Evolutionary conservation across 2,797 vertebrate genomes (phyloP), one percentile per base, ranked within the genome.

Genomic region (Sandelia bainsii): DNA sequence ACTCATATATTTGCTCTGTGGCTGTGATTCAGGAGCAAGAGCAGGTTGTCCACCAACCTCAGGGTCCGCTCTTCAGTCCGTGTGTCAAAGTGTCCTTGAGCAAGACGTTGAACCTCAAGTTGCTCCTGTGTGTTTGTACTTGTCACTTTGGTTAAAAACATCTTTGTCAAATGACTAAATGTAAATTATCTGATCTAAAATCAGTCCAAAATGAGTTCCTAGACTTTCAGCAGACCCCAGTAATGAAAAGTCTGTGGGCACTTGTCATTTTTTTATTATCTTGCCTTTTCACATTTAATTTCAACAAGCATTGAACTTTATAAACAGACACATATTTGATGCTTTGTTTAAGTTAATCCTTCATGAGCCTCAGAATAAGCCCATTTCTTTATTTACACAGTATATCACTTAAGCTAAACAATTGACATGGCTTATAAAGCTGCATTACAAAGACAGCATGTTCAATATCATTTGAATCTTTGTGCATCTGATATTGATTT

Each of bases 401-500:
- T 87, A 23, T 54, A 84, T 82, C 78, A 87, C 74, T 81, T 82
- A 54, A 83, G 62, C 39, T 56, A 79, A 88, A 84, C 75, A 73
- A 85, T 81, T 89, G 86, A 82, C 84, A 92, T 73, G 84, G 80
- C 75, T 78, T 50, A 75, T 84, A 74, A 81, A 87, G 70, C 71
- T 73, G 54, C 45, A 50, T 51, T 81, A 65, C 71, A 75, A 76
- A 72, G 62, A 89, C 87, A 84, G 77, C 83, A 69, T 85, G 80
- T 82, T 88, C 83, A 82, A 85, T 90, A 87, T 81, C 59, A 90
- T 91, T 87, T 89, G 84, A 90, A 90, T 90, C 79, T 85, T 63
- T 83, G 77, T 84, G 72, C 81, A 87, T 90, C 77, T 91, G 63
- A 76, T 89, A 92, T 93, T 90, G 91, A 92, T 92, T 84, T 76